phyloP scores from a whole-genome alignment of 2,797 vertebrate species.

The Semotilus atromaculatus region DNA sequence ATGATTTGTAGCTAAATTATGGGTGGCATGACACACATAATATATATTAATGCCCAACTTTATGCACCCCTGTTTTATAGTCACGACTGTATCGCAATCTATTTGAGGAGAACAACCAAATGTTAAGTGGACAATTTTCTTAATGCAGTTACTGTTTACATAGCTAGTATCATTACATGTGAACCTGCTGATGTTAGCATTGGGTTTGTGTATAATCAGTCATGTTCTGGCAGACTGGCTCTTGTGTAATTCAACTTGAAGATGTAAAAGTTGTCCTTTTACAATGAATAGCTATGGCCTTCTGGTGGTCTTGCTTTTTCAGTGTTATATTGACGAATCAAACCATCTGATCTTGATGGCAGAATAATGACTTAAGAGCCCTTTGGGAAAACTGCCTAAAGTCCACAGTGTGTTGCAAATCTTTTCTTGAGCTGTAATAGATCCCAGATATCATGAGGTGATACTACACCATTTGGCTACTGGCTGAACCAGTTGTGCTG shows the following conservation, averaged over 20 bases:
- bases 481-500: not conserved
- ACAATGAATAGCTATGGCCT: not conserved
- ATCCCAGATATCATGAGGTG: conserved; percentile 1
- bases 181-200: not conserved
- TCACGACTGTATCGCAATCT: not conserved
- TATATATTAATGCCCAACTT: not conserved
- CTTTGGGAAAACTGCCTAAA: conserved; percentile 22
- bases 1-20: too few relatives aligned
- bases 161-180: not conserved
- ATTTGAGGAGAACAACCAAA: not conserved
- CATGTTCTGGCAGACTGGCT: not conserved
- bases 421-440: conserved; percentile 31
- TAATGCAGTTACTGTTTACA: conserved; percentile 5
- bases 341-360: conserved; percentile 12
- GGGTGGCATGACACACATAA: too few relatives aligned
- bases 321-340: conserved; percentile 9
- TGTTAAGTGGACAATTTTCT: conserved; percentile 1
- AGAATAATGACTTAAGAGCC: conserved; percentile 18
- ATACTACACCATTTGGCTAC: conserved; percentile 15
- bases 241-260: not conserved
- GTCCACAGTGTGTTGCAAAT: not conserved
- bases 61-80: not conserved
- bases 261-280: not conserved
- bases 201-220: conserved; percentile 13
- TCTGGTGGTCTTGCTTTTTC: not conserved